A percentile compares a stretch with the other conserved stretches of the same genome.
phyloP scores from a whole-genome alignment of 2,113 vertebrate species.

The Oreochromis tanganicae region DNA sequence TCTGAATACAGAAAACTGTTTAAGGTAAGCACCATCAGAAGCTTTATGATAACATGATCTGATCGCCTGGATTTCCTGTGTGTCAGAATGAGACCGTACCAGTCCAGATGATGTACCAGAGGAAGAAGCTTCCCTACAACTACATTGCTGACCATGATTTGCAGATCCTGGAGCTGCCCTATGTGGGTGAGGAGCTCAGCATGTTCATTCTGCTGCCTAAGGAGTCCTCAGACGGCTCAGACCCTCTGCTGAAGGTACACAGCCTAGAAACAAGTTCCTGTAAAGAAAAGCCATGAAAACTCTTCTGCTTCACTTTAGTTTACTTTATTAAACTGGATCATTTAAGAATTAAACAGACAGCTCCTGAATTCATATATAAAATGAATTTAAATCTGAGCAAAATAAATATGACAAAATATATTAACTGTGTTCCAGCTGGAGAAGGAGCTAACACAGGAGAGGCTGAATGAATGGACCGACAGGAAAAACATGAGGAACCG shows the following conservation, averaged over 20 bases:
- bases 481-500: conserved; percentile 68
- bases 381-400: background rate
- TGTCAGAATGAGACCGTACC: conserved; percentile 76
- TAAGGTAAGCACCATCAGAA: background rate
- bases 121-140: conserved; percentile 73
- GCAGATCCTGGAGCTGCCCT: too few relatives aligned
- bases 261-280: too few relatives aligned
- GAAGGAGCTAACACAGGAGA: conserved; percentile 75
- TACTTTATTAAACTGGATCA: too few relatives aligned
- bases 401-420: background rate
- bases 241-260: too few relatives aligned
- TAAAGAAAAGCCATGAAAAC: too few relatives aligned
- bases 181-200: too few relatives aligned
- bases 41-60: background rate
- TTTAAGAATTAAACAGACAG: background rate
- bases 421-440: conserved; percentile 75
- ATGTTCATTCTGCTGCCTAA: too few relatives aligned
- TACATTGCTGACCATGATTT: too few relatives aligned
- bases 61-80: background rate
- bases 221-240: too few relatives aligned
- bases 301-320: too few relatives aligned
- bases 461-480: conserved; percentile 83
- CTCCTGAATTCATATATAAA: too few relatives aligned
- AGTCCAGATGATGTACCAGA: conserved; percentile 91
- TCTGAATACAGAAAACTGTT: background rate